Conservation (phyloP, 2,797 vertebrate species). For the Molossus alvarezi region DNA sequence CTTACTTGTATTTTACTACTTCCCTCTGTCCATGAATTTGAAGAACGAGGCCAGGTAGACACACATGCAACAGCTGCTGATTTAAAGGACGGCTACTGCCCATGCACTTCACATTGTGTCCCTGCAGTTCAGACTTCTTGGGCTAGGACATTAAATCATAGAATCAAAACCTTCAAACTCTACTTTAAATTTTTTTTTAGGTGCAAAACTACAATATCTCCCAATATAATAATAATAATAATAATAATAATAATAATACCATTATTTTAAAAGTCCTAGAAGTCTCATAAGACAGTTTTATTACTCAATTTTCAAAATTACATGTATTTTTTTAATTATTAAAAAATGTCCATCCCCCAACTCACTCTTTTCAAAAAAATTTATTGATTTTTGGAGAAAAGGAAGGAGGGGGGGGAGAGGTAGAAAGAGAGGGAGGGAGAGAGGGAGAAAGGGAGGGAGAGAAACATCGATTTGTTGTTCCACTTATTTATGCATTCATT, state of each 20-base stretch:
- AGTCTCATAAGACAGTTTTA: conserved; percentile 63
- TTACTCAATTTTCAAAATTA: conserved; percentile 73
- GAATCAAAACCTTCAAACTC: conserved; percentile 6
- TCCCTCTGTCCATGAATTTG: background rate
- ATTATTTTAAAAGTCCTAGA: conserved; percentile 8
- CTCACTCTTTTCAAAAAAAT: background rate
- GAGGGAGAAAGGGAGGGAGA: background rate
- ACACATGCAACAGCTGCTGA: background rate
- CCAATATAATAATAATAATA: background rate
- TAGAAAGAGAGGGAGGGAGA: background rate
- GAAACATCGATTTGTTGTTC: background rate
- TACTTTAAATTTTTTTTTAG: background rate
- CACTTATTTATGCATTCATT: background rate
- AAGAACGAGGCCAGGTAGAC: background rate
- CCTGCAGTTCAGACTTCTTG: background rate
- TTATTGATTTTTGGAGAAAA: background rate
- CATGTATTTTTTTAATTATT: background rate
- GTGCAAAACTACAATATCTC: background rate
- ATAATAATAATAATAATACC: background rate
- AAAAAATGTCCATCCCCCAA: background rate
- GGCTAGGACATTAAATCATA: background rate
- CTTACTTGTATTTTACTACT: background rate
- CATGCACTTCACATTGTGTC: background rate
- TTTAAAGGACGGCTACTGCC: background rate
- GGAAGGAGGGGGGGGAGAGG: background rate